phyloP scores from a whole-genome alignment of 2,113 vertebrate species.

The Prunella himalayana region DNA sequence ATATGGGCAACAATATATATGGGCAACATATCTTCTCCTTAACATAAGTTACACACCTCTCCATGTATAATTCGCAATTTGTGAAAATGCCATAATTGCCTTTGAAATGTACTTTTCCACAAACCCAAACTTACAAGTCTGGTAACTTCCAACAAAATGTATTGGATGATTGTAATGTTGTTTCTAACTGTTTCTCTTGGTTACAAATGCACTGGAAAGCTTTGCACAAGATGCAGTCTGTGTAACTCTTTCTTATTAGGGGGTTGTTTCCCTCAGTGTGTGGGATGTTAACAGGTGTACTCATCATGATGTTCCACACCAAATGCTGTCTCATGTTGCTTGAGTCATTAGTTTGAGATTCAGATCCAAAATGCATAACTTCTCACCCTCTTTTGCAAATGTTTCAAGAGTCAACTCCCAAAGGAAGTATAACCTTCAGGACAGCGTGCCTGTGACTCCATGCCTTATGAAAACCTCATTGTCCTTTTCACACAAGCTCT shows the following conservation, averaged over 20 bases:
- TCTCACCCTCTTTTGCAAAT: not conserved
- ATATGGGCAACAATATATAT: not conserved
- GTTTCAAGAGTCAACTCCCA: not conserved
- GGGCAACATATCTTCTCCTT: not conserved
- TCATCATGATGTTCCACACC: not conserved
- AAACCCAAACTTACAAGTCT: not conserved
- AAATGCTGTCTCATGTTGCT: not conserved
- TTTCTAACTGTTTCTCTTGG: not conserved
- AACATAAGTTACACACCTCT: not conserved
- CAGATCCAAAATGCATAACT: slow-evolving; percentile 5
- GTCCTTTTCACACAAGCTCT: not conserved
- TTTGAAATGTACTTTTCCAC: not conserved
- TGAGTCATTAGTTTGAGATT: not conserved
- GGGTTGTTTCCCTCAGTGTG: not conserved
- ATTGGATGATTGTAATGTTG: not conserved
- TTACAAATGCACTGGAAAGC: slow-evolving; percentile 25
- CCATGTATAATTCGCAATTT: accelerated
- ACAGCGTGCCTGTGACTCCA: not conserved
- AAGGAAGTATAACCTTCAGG: not conserved
- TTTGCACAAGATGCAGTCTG: not conserved
- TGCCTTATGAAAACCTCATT: not conserved
- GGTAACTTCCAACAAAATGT: not conserved
- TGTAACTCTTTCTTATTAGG: not conserved
- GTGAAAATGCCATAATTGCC: not conserved
- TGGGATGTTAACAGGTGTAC: slow-evolving; percentile 25